phyloP scores from a whole-genome alignment of 2,113 vertebrate species.

The Alexandromys fortis region DNA sequence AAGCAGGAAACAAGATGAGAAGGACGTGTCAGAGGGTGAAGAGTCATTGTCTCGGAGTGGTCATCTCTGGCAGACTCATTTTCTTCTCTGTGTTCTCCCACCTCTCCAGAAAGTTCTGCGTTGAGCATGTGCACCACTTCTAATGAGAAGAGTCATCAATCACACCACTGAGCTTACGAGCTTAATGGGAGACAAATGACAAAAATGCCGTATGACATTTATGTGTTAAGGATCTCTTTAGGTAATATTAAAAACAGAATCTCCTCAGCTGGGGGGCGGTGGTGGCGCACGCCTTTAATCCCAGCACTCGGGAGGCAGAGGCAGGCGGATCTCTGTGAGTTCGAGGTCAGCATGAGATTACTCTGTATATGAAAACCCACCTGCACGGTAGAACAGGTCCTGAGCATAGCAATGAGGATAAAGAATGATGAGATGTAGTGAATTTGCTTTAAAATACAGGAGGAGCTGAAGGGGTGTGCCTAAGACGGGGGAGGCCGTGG shows the following conservation, averaged over 20 bases:
- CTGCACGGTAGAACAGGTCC: neutral
- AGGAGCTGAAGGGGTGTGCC: fast-evolving
- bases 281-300: too few relatives aligned
- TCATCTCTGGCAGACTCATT: neutral
- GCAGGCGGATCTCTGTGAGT: too few relatives aligned
- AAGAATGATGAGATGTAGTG: neutral
- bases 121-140: conserved; percentile 51
- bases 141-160: conserved; percentile 41
- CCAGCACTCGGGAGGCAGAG: too few relatives aligned
- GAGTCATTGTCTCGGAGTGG: neutral
- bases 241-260: conserved; percentile 57
- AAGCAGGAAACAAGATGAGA: neutral
- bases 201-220: conserved; percentile 66
- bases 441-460: neutral
- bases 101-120: conserved; percentile 46
- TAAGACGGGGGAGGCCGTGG: neutral
- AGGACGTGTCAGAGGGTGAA: neutral
- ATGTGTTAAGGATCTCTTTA: neutral
- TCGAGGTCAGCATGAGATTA: neutral
- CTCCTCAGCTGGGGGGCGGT: neutral
- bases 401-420: neutral
- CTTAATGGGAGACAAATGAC: conserved; percentile 63
- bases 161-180: conserved; percentile 18
- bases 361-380: conserved; percentile 36
- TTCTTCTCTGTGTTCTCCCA: conserved; percentile 52